Evolutionary conservation across 2,888 invertebrate species (phyloP), one percentile per base, ranked within the genome.

Genomic region (Nasonovia ribisnigri): DNA sequence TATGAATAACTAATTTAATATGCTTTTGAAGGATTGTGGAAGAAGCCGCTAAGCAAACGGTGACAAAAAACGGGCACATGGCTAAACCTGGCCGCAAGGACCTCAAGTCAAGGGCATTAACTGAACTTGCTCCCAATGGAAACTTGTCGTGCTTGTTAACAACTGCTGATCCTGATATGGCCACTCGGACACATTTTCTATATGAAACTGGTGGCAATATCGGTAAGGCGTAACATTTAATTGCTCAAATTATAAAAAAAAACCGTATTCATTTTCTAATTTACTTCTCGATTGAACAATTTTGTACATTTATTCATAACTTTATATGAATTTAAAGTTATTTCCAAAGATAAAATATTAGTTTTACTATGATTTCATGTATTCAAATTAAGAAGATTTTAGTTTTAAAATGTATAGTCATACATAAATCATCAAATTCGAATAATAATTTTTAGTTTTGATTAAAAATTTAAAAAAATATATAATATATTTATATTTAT

Each of bases 201-300:
- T 96, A 96, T 95, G 96, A 96, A 95, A 95, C 96, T 89, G 96
- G 96, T 86, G 96, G 96, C 86, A 96, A 96, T 95, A 96, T 96
- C 94, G 96, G 96, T 96, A 95, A 95, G 95, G 89, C 46, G 26
- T 60, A 6, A 42, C 57, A 86, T 87, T n/a, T 88, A 46, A 88
- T 86, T 26, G 13, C 60, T 42, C 10, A n/a, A 43, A 87, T 60
- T 46, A 20, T 36, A 67, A 67, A 36, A 46, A 46, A 92, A n/a
- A 26, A 77, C 8, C 13, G 1, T 51, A 67, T 60, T 8, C n/a
- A 29, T 88, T 54, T 5, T 87, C 46, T 13, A n/a, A 54, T 86
- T 46, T 10, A 16, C 5, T 42, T n/a, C 3, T 43, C 36, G 20
- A 36, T 24, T 6, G 8, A 36, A 77, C 20, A 8, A 42, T 77